These are phyloP conservation scores for Oreonectes daqikongensis DNA, from an alignment of 2,797 vertebrate species.

Conservation along the genomic window DNA sequence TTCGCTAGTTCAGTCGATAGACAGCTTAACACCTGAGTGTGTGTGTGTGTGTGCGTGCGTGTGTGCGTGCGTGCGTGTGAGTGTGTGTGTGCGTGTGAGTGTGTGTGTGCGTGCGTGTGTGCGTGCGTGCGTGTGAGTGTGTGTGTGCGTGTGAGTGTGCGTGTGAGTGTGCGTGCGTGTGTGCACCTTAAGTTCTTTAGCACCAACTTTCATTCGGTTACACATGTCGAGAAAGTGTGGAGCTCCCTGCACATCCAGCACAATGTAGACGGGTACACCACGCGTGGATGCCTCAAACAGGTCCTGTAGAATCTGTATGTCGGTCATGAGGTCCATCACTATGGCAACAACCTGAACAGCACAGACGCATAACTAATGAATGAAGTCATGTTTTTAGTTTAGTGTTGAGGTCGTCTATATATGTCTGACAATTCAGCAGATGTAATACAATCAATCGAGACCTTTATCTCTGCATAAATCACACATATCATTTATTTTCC, in stretches of 20 bases:
- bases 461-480: too few species aligned
- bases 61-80: too few species aligned
- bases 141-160: background rate
- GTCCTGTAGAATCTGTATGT: constrained; percentile 89
- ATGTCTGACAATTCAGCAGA: too few species aligned
- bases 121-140: too few species aligned
- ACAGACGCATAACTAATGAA: constrained; percentile 1
- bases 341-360: constrained; percentile 86
- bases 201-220: constrained; percentile 77
- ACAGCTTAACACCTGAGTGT: too few species aligned
- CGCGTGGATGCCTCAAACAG: constrained; percentile 85
- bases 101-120: too few species aligned
- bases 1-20: too few species aligned
- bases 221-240: constrained; percentile 93
- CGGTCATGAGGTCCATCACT: constrained; percentile 93
- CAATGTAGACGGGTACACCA: constrained; percentile 85
- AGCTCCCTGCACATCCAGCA: constrained; percentile 80
- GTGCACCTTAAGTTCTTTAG: constrained; percentile 82
- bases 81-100: too few species aligned
- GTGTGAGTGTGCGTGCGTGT: background rate
- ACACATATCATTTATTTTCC: too few species aligned
- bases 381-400: too few species aligned
- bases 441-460: too few species aligned
- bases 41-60: background rate
- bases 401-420: too few species aligned